Conservation (phyloP, 2,113 vertebrate genomes). For the Chlamydotis undulata region DNA sequence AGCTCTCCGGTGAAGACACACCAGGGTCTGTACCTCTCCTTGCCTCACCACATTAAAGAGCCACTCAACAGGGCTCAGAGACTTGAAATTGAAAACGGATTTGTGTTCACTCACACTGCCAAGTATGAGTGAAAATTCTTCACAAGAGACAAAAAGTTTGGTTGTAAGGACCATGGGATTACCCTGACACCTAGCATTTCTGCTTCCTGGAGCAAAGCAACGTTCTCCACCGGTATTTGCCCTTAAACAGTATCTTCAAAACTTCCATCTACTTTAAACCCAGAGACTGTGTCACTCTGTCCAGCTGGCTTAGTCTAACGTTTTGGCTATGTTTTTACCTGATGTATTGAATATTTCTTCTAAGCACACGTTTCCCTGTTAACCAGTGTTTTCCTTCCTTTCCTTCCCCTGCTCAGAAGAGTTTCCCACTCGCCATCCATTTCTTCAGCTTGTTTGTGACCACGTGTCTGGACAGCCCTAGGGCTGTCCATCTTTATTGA, state of each 20-base stretch:
- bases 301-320: neutral
- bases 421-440: rapidly evolving
- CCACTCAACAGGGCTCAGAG: neutral
- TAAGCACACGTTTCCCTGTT: neutral
- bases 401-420: neutral
- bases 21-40: neutral
- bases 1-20: neutral
- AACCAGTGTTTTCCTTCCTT: neutral
- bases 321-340: neutral
- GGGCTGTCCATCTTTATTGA: neutral
- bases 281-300: neutral
- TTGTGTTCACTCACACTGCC: neutral
- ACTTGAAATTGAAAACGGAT: neutral
- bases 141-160: neutral
- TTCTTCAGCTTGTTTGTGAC: neutral
- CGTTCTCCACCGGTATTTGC: neutral
- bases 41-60: neutral
- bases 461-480: neutral
- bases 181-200: neutral
- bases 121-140: neutral
- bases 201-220: neutral
- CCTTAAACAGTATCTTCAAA: neutral
- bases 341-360: neutral
- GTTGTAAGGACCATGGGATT: neutral
- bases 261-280: neutral